Evolutionary conservation across 2,888 invertebrate genomes (phyloP).

Genomic region (Lithosia quadra): DNA sequence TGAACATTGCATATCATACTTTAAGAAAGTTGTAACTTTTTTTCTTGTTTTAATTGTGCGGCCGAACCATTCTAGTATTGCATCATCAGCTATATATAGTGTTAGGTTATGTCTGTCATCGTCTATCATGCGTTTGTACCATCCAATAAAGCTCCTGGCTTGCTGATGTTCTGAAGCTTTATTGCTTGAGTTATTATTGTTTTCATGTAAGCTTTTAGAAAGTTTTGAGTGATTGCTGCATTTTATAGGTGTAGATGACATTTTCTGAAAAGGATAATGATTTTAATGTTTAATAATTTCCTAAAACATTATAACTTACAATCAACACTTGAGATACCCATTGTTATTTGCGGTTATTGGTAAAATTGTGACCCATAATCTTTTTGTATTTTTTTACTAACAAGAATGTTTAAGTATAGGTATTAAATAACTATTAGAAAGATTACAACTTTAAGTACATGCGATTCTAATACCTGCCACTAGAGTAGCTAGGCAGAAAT

Average conservation of each 20-base stretch:
- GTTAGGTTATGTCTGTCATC: conserved; percentile 80
- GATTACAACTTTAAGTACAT: too few relatives aligned
- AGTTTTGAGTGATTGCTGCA: conserved; percentile 48
- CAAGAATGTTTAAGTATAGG: too few relatives aligned
- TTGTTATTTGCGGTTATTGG: too few relatives aligned
- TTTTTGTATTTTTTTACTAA: too few relatives aligned
- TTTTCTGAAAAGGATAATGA: conserved; percentile 55
- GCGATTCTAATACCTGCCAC: too few relatives aligned
- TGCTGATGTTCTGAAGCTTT: conserved; percentile 65
- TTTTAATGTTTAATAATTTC: too few relatives aligned
- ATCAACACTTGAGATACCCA: too few relatives aligned
- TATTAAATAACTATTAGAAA: too few relatives aligned
- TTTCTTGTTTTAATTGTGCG: conserved; percentile 86
- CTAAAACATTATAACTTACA: too few relatives aligned
- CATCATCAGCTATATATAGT: conserved; percentile 82
- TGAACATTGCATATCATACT: conserved; percentile 83
- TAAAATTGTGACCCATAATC: too few relatives aligned
- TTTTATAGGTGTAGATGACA: conserved; percentile 66
- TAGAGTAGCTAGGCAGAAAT: too few relatives aligned
- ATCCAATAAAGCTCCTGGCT: conserved; percentile 77
- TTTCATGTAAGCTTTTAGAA: conserved; percentile 56
- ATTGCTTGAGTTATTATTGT: conserved; percentile 61
- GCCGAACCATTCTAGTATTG: conserved; percentile 89
- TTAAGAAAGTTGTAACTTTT: conserved; percentile 86
- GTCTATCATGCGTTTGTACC: conserved; percentile 84